Evolutionary conservation across 1,140 invertebrate genomes (phyloP), one percentile per base, ranked within the genome.

Genomic region (Drosophila truncata): DNA sequence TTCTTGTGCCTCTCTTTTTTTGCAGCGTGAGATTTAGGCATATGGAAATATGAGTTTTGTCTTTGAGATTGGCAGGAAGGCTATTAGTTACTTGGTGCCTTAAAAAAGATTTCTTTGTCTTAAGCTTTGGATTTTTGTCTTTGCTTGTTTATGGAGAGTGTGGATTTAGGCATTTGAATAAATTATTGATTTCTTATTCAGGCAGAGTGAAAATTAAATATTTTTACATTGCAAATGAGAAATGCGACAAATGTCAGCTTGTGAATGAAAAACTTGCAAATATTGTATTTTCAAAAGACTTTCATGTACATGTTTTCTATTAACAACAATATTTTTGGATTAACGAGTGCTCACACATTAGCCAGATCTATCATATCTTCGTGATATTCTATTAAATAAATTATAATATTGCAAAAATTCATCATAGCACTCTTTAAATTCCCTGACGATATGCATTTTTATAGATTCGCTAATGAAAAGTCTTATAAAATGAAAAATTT

Each of bases 21-120:
- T n/a, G 18, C n/a, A 16, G 27, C 46, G 29, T 35, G 46, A 29
- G 33, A 70, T 41, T 65, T 54, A 25, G 47, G 47, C 23, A 47
- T 37, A 61, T 69, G 59, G 41, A 75, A 75, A 69, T 75, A 44
- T 52, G 54, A 47, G 55, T 57, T 70, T 50, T 70, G 57, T 62
- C 41, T 42, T 64, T 29, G 33, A n/a, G 20, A 41, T 55, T 55
- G 52, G 33, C 33, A 25, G 9, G 5, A 41, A 41, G 35, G 35
- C 33, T 37, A 37, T 29, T 37, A 59, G 60, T 58, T 58, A 13
- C 61, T 29, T 16, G 16, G 61, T n/a, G 16, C 5, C 23, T 20
- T n/a, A 2, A 23, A 61, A 61, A 7, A 11, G 54, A 31, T 39
- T 41, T 23, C 20, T 25, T 41, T 27, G 54, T 59, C 18, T 16